Percentiles rank a stretch among this genome's conserved stretches.
Conservation (phyloP, 1,140 invertebrate species). For the Eciton burchellii region DNA sequence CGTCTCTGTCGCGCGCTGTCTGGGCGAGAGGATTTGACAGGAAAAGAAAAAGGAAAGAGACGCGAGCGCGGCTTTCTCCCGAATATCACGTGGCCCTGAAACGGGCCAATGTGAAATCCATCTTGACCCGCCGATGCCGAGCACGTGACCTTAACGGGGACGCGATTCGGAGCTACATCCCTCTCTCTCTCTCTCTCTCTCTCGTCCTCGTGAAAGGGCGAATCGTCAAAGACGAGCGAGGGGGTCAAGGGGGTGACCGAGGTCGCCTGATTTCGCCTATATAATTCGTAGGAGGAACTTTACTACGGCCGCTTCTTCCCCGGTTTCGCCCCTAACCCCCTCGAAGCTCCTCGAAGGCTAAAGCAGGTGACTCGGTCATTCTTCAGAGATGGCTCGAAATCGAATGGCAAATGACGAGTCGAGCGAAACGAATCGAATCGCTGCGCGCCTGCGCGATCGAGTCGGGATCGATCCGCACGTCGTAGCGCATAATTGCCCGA, state of each 20-base stretch:
- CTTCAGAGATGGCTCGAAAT: too few relatives aligned
- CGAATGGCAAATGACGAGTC: background rate
- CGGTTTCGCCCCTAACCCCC: too few relatives aligned
- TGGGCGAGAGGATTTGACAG: background rate
- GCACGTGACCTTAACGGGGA: too few relatives aligned
- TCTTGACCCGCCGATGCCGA: background rate
- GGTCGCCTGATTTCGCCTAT: too few relatives aligned
- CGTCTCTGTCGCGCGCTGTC: background rate
- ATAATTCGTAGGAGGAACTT: too few relatives aligned
- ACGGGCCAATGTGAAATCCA: conserved; percentile 26
- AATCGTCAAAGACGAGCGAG: too few relatives aligned
- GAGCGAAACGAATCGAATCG: background rate
- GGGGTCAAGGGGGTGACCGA: too few relatives aligned
- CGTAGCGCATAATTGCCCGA: background rate
- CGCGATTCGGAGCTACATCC: too few relatives aligned
- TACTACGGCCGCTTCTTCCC: too few relatives aligned
- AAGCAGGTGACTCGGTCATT: too few relatives aligned
- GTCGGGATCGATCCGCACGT: background rate
- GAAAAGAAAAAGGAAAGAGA: conserved; percentile 6
- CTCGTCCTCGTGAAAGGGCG: background rate
- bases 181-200: too few relatives aligned
- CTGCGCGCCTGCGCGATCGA: background rate
- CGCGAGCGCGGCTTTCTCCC: background rate
- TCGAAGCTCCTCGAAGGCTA: too few relatives aligned
- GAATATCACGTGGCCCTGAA: conserved; percentile 9